Evolutionary conservation across 1,140 invertebrate genomes (phyloP).

Genomic region (Brachionus sp.): DNA sequence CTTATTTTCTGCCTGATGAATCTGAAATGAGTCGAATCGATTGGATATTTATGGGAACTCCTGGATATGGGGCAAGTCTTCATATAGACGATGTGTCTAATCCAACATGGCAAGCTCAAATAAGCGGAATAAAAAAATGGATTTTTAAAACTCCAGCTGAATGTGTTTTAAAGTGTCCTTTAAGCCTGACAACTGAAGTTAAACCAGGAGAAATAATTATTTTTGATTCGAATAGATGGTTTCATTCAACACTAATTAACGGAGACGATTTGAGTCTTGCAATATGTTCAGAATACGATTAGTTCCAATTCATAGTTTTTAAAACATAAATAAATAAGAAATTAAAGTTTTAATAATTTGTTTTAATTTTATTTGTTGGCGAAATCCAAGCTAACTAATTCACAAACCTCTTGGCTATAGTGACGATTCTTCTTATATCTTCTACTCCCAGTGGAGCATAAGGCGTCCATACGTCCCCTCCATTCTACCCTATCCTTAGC

Average conservation of each 20-base stretch:
- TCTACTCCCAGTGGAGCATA: too few species aligned
- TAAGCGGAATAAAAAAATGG: constrained; percentile 80
- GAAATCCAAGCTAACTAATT: too few species aligned
- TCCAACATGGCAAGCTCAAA: constrained; percentile 90
- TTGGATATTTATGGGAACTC: constrained; percentile 94
- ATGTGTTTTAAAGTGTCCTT: constrained; percentile 72
- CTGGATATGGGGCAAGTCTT: constrained; percentile 85
- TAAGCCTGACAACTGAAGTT: constrained; percentile 68
- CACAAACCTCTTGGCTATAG: too few species aligned
- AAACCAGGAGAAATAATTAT: constrained; percentile 72
- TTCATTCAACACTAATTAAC: constrained; percentile 77
- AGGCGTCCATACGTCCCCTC: too few species aligned
- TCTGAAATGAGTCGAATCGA: constrained; percentile 80
- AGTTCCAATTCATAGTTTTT: background rate
- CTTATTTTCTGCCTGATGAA: constrained; percentile 79
- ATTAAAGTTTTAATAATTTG: background rate
- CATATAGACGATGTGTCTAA: constrained; percentile 86
- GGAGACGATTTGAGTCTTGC: constrained; percentile 85
- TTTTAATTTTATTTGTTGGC: too few species aligned
- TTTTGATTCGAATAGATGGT: constrained; percentile 89
- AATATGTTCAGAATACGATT: constrained; percentile 91
- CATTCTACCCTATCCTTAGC: too few species aligned
- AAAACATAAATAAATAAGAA: background rate
- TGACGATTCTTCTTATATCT: too few species aligned
- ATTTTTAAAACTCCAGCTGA: constrained; percentile 79